Evolutionary conservation across 1,140 invertebrate genomes (phyloP), one percentile per base, ranked within the genome.

Genomic region (Drosophila paulistorum): DNA sequence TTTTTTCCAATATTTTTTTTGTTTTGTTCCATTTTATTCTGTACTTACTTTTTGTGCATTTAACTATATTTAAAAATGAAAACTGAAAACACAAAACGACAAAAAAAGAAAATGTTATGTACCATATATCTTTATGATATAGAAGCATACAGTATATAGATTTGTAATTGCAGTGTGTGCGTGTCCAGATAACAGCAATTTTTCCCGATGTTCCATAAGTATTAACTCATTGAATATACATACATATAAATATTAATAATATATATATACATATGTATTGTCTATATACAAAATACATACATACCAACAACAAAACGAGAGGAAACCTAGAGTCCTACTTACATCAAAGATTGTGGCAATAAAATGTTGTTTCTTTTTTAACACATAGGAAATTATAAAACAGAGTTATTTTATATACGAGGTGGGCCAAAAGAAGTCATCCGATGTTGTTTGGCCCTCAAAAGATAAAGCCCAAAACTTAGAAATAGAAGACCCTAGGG

Each of bases 171-270:
- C n/a, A 57, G 65, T 76, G 65, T 69, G 68, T 76, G 54, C 61
- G 41, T 35, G 35, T 54, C 42, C 33, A 68, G 71, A 77, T 85
- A 84, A 85, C 81, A 79, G 67, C 45, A 75, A 60, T 79, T 62
- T 83, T 87, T 57, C 74, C 69, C 67, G 68, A 71, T 51, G 42
- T 80, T 80, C 68, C 69, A 87, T 79, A 87, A 87, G 83, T 87
- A 87, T 87, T 87, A 87, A 87, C 83, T 87, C 84, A 83, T 81
- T 80, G 71, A 80, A 77, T 77, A 83, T 75, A 75, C 74, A 76
- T 68, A 77, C 70, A 76, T 65, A 75, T 72, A 51, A 51, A 23
- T 66, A 74, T 66, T 66, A 39, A 39, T 81, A n/a, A 81, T 73
- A 76, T 64, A 76, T 64, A 83, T 62, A 70, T 61, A 65, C 41